phyloP scores from a whole-genome alignment of 2,113 vertebrate genomes.

The Terrapene triunguis region DNA sequence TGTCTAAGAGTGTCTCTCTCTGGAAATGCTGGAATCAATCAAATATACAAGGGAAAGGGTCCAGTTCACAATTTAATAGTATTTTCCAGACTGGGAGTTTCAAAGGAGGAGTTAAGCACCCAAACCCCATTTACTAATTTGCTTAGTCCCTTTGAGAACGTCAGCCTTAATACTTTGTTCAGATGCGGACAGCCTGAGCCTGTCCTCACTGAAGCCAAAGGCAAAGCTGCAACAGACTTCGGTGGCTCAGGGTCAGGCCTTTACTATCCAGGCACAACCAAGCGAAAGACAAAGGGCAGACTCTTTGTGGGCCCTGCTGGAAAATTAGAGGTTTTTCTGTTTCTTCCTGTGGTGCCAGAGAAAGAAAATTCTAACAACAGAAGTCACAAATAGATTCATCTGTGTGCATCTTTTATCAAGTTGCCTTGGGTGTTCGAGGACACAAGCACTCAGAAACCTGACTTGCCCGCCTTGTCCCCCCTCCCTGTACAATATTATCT shows the following conservation, averaged over 20 bases:
- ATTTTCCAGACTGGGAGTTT: not conserved
- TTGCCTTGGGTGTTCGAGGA: not conserved
- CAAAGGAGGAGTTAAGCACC: not conserved
- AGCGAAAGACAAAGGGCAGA: not conserved
- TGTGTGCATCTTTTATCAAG: accelerated
- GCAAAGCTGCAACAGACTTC: not conserved
- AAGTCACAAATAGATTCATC: accelerated
- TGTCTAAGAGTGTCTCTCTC: no score
- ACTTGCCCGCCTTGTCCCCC: not conserved
- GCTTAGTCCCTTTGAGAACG: not conserved
- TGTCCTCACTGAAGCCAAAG: not conserved
- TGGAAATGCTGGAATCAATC: not conserved
- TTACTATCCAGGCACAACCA: not conserved
- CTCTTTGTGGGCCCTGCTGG: accelerated
- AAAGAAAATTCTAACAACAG: accelerated
- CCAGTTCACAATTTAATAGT: not conserved
- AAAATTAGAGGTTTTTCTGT: not conserved
- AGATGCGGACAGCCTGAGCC: not conserved
- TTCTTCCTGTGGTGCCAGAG: not conserved
- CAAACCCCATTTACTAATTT: not conserved
- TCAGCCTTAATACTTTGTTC: not conserved
- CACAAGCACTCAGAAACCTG: not conserved
- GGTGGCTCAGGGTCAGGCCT: not conserved
- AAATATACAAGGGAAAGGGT: not conserved
- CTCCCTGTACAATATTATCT: accelerated